Conservation (phyloP, 1,140 invertebrate species). For the Zaprionus vittiger region DNA sequence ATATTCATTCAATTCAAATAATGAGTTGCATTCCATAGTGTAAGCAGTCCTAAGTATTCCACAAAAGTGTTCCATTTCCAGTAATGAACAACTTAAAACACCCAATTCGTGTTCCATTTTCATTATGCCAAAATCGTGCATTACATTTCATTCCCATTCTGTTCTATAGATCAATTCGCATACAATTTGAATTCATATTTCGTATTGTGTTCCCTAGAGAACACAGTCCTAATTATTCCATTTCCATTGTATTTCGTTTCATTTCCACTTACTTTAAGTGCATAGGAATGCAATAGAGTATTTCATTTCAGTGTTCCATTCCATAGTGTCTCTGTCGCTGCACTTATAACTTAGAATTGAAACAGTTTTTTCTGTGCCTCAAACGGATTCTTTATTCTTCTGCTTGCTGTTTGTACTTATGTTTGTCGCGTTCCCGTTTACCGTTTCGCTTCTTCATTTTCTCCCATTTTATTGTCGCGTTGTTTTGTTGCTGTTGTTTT, state of each 20-base stretch:
- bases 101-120: too few species aligned
- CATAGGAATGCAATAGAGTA: neutral
- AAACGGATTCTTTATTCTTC: too few species aligned
- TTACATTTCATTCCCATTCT: neutral
- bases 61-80: too few species aligned
- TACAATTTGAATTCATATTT: too few species aligned
- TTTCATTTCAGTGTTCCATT: neutral
- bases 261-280: neutral
- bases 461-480: neutral
- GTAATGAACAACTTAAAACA: too few species aligned
- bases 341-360: neutral
- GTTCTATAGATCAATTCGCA: too few species aligned
- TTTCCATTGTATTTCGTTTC: too few species aligned
- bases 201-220: too few species aligned
- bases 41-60: too few species aligned
- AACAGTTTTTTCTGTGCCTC: neutral
- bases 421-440: slow-evolving; percentile 7
- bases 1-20: neutral
- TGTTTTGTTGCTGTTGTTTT: neutral
- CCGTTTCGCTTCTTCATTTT: slow-evolving; percentile 5
- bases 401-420: neutral
- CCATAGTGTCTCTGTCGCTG: neutral
- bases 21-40: too few species aligned
- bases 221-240: too few species aligned
- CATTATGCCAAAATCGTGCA: too few species aligned